phyloP scores from a whole-genome alignment of 2,797 vertebrate genomes.

The Lycodopsis pacificus region DNA sequence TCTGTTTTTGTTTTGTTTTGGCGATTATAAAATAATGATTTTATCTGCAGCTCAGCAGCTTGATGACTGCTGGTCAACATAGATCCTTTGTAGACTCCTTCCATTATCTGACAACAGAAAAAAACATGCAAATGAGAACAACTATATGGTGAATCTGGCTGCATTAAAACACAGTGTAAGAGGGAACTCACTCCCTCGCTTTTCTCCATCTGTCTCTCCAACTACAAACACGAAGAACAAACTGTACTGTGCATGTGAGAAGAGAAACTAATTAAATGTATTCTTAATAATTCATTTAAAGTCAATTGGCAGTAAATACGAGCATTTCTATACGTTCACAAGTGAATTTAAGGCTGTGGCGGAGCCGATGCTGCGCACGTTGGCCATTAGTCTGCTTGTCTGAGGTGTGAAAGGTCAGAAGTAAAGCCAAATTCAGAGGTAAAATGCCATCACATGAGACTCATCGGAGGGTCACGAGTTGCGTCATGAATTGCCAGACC shows the following conservation, averaged over 20 bases:
- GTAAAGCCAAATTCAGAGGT: conserved; percentile 2
- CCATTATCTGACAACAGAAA: background rate
- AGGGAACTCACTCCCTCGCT: background rate
- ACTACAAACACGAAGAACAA: background rate
- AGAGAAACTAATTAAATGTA: background rate
- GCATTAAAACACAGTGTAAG: background rate
- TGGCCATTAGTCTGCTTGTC: background rate
- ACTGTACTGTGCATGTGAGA: background rate
- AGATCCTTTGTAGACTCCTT: background rate
- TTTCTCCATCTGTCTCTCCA: too few species aligned
- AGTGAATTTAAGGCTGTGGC: too few species aligned
- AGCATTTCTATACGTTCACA: background rate
- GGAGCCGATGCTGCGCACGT: background rate
- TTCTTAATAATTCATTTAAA: background rate
- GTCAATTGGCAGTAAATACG: background rate
- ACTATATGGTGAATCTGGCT: background rate
- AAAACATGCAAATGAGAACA: background rate
- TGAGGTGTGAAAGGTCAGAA: background rate
- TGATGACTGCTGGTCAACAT: background rate
- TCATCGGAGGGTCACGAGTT: background rate
- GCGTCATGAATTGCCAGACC: fast-evolving
- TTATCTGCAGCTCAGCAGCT: background rate
- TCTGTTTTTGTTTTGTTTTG: background rate
- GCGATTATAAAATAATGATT: background rate
- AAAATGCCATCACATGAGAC: background rate